Percentiles rank a stretch among this genome's conserved stretches.
Conservation (phyloP, 2,888 invertebrate species). For the Eristalis tenax region DNA sequence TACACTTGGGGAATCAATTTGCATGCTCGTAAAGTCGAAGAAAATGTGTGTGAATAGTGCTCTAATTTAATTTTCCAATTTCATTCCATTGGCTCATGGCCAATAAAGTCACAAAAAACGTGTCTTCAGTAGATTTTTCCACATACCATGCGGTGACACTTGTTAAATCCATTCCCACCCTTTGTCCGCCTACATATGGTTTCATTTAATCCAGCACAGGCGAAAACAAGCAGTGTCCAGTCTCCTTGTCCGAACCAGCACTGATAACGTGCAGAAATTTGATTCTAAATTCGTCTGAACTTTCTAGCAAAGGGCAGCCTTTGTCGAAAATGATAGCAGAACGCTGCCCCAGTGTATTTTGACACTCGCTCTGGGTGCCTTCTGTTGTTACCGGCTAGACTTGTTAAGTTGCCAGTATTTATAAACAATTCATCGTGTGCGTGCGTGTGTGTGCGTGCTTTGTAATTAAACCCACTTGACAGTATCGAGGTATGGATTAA, state of each 20-base stretch:
- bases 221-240: neutral
- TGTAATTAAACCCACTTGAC: neutral
- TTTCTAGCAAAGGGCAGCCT: neutral
- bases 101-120: conserved; percentile 8
- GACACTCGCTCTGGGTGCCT: neutral
- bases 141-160: conserved; percentile 16
- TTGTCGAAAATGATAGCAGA: neutral
- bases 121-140: neutral
- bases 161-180: conserved; percentile 12
- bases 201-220: neutral
- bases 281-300: neutral
- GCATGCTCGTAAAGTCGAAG: neutral
- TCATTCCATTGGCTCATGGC: conserved; percentile 1
- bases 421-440: neutral
- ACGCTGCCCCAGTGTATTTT: neutral
- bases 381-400: neutral
- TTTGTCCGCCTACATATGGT: neutral
- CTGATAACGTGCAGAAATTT: neutral
- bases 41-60: neutral
- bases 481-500: neutral
- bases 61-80: neutral
- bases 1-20: conserved; percentile 16
- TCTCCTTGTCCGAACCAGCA: neutral
- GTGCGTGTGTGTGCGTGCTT: neutral
- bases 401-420: neutral